phyloP scores from a whole-genome alignment of 2,797 vertebrate species.

The Staurois parvus region DNA sequence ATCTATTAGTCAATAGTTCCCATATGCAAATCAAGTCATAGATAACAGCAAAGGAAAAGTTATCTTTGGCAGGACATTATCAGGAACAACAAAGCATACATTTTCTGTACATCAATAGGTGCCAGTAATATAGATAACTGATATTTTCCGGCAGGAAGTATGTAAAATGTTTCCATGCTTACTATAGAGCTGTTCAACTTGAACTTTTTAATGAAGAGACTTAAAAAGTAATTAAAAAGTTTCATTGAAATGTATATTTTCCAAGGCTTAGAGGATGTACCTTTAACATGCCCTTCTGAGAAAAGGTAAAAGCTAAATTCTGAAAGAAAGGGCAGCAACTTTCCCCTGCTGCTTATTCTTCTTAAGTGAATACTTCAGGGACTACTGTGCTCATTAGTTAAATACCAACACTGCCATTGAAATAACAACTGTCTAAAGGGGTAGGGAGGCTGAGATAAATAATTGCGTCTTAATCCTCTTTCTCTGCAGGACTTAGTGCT shows the following conservation, averaged over 20 bases:
- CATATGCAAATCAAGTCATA: background rate
- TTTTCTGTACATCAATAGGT: background rate
- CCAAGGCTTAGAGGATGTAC: conserved; percentile 56
- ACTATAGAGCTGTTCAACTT: background rate
- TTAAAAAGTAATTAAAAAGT: conserved; percentile 47
- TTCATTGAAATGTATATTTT: conserved; percentile 62
- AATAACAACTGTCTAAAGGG: conserved; percentile 42
- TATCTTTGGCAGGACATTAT: background rate
- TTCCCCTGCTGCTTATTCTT: conserved; percentile 57
- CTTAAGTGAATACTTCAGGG: conserved; percentile 64
- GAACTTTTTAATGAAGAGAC: conserved; percentile 38
- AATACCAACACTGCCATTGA: conserved; percentile 51
- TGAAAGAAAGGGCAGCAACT: conserved; percentile 64
- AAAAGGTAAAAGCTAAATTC: conserved; percentile 65
- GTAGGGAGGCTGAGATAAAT: conserved; percentile 29
- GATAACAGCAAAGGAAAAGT: background rate
- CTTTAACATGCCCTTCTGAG: conserved; percentile 64
- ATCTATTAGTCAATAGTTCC: background rate
- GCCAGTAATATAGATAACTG: background rate
- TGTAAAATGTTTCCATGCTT: background rate
- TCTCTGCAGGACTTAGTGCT: conserved; percentile 62
- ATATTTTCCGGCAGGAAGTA: background rate
- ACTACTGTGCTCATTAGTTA: conserved; percentile 54
- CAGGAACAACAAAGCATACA: background rate
- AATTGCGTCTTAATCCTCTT: conserved; percentile 46